Percentiles rank a stretch among this genome's conserved stretches.
Evolutionary conservation across 1,140 invertebrate genomes (phyloP).

Genomic region (Leptopilina clavipes): DNA sequence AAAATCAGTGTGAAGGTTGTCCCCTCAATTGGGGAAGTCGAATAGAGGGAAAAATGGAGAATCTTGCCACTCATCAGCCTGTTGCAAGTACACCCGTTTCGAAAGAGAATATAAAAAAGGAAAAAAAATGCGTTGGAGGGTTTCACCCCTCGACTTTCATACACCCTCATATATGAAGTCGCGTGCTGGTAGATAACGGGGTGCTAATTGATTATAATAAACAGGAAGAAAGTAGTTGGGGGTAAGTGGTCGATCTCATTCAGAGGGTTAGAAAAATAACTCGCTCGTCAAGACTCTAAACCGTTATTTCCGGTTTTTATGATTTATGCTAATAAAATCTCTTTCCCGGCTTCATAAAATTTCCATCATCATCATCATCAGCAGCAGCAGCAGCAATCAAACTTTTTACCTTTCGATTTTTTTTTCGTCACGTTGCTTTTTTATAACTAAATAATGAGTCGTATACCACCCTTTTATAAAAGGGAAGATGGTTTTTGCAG

Average conservation of each 20-base stretch:
- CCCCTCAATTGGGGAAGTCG: constrained; percentile 34
- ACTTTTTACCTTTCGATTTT: too few relatives aligned
- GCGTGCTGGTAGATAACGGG: constrained; percentile 69
- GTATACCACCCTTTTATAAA: too few relatives aligned
- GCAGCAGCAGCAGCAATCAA: too few relatives aligned
- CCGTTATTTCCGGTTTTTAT: constrained; percentile 52
- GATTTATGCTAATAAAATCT: constrained; percentile 5
- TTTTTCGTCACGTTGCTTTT: too few relatives aligned
- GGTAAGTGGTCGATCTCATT: constrained; percentile 54
- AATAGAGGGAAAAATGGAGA: constrained; percentile 47
- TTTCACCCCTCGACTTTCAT: constrained; percentile 64
- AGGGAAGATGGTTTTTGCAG: too few relatives aligned
- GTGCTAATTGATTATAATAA: constrained; percentile 75
- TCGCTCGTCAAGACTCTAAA: constrained; percentile 51
- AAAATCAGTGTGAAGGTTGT: constrained; percentile 12
- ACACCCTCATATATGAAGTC: constrained; percentile 50
- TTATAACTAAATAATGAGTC: too few relatives aligned
- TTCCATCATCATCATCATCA: too few relatives aligned
- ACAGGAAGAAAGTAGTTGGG: constrained; percentile 54
- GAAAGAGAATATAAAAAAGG: constrained; percentile 64
- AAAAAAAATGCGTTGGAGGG: constrained; percentile 66
- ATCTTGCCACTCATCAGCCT: constrained; percentile 73
- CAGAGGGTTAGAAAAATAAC: constrained; percentile 50
- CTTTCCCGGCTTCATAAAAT: not conserved
- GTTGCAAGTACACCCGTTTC: constrained; percentile 62